Evolutionary conservation across 2,113 vertebrate species (phyloP).

Genomic region (Scomber japonicus): DNA sequence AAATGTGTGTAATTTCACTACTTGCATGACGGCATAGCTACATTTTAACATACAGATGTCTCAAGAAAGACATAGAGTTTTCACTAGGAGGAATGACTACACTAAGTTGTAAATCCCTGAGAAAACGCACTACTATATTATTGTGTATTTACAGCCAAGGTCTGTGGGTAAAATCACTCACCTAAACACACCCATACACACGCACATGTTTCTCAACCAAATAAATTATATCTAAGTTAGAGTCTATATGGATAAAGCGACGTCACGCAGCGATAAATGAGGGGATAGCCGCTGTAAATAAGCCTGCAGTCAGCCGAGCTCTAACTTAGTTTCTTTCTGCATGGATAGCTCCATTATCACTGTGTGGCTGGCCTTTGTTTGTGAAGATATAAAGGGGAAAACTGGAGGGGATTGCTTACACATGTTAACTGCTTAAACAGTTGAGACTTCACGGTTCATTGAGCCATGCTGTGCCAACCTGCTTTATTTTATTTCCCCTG

Average conservation of each 20-base stretch:
- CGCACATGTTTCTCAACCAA: constrained; percentile 31
- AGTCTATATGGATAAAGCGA: constrained; percentile 30
- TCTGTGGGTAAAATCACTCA: constrained; percentile 9
- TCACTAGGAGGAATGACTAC: not conserved
- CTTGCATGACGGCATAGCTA: too few relatives aligned
- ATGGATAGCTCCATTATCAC: constrained; percentile 29
- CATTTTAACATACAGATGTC: not conserved
- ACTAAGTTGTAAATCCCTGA: not conserved
- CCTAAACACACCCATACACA: not conserved
- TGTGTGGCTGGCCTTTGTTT: constrained; percentile 23
- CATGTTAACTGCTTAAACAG: constrained; percentile 25
- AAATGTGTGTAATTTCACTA: not conserved
- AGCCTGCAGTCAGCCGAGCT: constrained; percentile 34
- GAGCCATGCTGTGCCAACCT: not conserved
- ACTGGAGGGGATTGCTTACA: constrained; percentile 8
- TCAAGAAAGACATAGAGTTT: too few relatives aligned
- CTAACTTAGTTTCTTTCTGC: constrained; percentile 48
- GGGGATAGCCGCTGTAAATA: constrained; percentile 14
- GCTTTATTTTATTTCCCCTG: not conserved
- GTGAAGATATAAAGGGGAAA: not conserved
- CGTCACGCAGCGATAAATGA: constrained; percentile 13
- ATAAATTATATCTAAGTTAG: constrained; percentile 31
- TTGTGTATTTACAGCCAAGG: not conserved
- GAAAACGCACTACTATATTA: not conserved
- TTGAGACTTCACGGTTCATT: constrained; percentile 13